Base-by-base conservation (phyloP, 2,113 vertebrate genomes). In the Erythrocebus patas region DNA sequence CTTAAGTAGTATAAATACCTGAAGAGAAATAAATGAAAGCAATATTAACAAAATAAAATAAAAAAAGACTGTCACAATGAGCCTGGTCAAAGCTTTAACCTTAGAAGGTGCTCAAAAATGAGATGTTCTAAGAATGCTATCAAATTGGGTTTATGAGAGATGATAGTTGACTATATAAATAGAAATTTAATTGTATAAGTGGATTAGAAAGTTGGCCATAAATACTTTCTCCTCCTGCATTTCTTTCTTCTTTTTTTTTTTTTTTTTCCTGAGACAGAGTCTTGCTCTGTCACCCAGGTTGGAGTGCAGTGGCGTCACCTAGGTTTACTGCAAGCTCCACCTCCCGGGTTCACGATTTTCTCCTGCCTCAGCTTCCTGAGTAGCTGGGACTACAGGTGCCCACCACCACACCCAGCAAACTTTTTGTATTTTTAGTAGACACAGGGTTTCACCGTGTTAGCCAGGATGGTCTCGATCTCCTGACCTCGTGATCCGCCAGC, bases 141-240 rank as follows among this genome's bases (percentile, higher is more conserved):
- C 81, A 66, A 86, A 66, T n/a, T 86, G 23, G 17, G 43, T 89
- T 78, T 89, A 78, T 85, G 11, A 84, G 52, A 96, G 25, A 93
- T 75, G 35, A 82, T 61, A 96, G 94, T 86, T 93, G 50, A 96
- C 20, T 78, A 76, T 59, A 66, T 8, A 96, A 93, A 43, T 25
- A 80, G 17, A 40, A 83, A 93, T 76, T 78, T 91, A 9, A 81
- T 50, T 79, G 25, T 93, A 59, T 73, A 76, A 40, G 20, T 89
- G 40, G 50, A 18, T 78, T 38, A 91, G 72, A 81, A 93, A 88
- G 13, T 50, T 50, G 73, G 22, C 7, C 40, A 82, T 59, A 94
- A 93, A 64, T 94, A 83, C 13, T 85, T 73, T 48, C 27, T 96
- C 61, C 59, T 83, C 13, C 32, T 91, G 43, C 20, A 80, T 88